Percentiles rank a stretch among this genome's conserved stretches.
Conservation (phyloP, 2,797 vertebrate species). For the Delichon dasypus region DNA sequence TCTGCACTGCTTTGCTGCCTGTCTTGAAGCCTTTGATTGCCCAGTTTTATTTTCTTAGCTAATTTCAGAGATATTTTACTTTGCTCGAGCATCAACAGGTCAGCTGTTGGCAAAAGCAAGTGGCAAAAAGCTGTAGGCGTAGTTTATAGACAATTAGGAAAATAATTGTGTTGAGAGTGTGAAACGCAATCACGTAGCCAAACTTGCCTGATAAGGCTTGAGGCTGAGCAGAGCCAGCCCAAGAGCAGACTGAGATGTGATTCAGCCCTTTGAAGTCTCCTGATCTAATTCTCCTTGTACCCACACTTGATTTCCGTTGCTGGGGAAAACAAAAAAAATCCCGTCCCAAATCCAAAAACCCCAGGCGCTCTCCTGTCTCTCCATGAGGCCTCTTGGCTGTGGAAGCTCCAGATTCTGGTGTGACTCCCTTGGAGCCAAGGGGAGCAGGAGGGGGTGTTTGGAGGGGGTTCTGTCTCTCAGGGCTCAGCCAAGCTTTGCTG, state of each 20-base stretch:
- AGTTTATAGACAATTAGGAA: neutral
- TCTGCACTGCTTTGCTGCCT: neutral
- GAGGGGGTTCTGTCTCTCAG: neutral
- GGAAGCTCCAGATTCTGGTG: neutral
- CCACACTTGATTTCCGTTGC: neutral
- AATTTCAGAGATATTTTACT: neutral
- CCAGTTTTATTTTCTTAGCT: neutral
- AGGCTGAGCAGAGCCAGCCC: neutral
- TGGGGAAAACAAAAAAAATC: neutral
- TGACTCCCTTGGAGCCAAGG: neutral
- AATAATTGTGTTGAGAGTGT: neutral
- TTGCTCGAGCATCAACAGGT: neutral
- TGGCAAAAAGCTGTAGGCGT: neutral
- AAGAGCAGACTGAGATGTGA: neutral
- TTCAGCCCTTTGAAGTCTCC: constrained; percentile 9
- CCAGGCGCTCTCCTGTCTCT: neutral
- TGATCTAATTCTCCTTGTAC: neutral
- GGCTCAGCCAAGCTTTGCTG: neutral
- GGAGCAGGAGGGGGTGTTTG: neutral
- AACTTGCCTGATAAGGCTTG: neutral
- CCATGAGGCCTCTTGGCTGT: neutral
- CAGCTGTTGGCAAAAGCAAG: neutral
- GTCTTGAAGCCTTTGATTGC: neutral
- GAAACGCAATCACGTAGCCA: neutral
- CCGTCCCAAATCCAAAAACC: neutral